Conservation (phyloP, 2,888 invertebrate genomes). For the Megaustenia siamemsis region DNA sequence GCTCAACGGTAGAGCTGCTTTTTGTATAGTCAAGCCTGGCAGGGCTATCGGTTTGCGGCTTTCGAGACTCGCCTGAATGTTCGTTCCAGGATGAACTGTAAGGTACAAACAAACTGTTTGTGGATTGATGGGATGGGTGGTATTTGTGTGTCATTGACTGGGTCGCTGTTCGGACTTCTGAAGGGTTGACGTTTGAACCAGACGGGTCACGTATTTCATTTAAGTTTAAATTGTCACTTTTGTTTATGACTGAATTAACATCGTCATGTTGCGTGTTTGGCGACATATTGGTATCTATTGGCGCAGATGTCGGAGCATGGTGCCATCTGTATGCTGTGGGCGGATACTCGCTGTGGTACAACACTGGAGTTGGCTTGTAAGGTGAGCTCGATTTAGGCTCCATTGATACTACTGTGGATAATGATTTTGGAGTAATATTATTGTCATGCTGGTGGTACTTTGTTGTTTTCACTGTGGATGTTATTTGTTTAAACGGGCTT, state of each 20-base stretch:
- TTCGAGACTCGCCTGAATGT: neutral
- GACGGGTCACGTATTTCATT: neutral
- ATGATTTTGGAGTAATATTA: neutral
- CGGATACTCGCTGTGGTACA: neutral
- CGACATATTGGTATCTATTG: neutral
- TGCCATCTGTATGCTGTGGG: constrained; percentile 6
- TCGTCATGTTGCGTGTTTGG: neutral
- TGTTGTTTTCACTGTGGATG: neutral
- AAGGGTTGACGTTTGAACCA: neutral
- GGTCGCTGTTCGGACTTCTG: neutral
- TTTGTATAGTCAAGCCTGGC: neutral
- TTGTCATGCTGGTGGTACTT: neutral
- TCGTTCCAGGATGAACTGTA: neutral
- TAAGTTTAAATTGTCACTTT: neutral
- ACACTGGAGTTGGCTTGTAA: neutral
- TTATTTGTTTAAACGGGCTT: neutral
- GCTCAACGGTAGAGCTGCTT: neutral
- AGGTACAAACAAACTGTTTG: neutral
- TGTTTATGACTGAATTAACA: neutral
- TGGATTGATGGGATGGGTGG: neutral
- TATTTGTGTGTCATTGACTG: neutral
- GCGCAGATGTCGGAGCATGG: neutral
- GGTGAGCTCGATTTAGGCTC: neutral
- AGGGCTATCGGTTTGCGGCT: neutral
- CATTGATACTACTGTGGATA: neutral